These are phyloP conservation scores for Gisinianus flammeolus DNA, from an alignment of 2,888 invertebrate genomes.

Conservation along the genomic window DNA sequence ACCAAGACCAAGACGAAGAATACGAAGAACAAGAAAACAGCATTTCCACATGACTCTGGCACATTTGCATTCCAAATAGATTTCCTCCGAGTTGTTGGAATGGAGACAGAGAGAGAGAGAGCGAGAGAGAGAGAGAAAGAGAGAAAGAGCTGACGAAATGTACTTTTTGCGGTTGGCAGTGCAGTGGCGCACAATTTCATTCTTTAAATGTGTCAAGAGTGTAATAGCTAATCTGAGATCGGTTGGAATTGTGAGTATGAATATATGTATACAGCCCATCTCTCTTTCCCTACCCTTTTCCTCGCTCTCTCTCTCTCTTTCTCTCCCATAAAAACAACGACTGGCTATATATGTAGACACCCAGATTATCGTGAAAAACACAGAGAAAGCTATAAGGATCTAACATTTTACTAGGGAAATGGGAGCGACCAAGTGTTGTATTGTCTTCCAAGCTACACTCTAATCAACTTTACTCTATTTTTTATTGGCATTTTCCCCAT, in stretches of 20 bases:
- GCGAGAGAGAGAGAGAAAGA: background rate
- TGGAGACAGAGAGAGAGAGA: background rate
- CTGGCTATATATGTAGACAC: too few species aligned
- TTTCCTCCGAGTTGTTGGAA: background rate
- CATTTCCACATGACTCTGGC: conserved; percentile 22
- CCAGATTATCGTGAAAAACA: too few species aligned
- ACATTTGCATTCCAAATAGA: conserved; percentile 31
- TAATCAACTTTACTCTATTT: too few species aligned
- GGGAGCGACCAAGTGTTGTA: too few species aligned
- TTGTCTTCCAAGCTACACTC: too few species aligned
- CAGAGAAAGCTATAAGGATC: too few species aligned
- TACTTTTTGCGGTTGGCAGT: conserved; percentile 18
- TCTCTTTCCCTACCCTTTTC: background rate
- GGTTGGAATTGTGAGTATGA: background rate
- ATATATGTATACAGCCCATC: background rate
- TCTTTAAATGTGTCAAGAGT: conserved; percentile 25
- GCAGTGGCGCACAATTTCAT: conserved; percentile 23
- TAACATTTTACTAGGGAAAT: too few species aligned
- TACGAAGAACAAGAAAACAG: too few species aligned
- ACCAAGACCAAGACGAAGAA: too few species aligned
- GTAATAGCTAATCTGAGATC: conserved; percentile 25
- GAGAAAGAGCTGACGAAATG: background rate
- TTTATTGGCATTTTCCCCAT: too few species aligned
- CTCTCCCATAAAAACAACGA: background rate
- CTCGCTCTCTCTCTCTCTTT: background rate